These are phyloP conservation scores for Empis stercorea DNA, from an alignment of 2,888 invertebrate species.

Conservation along the genomic window DNA sequence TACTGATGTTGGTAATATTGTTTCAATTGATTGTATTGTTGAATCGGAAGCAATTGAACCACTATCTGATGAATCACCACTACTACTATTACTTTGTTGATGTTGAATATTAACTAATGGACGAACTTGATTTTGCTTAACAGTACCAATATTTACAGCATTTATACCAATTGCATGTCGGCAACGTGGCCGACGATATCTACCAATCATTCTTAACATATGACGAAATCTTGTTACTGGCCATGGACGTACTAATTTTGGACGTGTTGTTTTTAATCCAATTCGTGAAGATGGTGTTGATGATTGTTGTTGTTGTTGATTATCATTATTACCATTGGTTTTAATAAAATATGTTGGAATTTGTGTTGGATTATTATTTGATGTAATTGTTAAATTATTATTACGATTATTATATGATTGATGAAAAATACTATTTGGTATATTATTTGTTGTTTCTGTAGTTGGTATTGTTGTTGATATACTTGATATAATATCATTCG, in stretches of 20 bases:
- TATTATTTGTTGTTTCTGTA: slow-evolving; percentile 10
- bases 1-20: slow-evolving; percentile 30
- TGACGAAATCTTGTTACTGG: slow-evolving; percentile 26
- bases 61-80: too few species aligned
- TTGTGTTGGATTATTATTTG: slow-evolving; percentile 23
- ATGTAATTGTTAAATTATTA: slow-evolving; percentile 8
- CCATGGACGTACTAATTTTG: slow-evolving; percentile 23
- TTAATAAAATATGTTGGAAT: slow-evolving; percentile 19
- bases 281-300: neutral
- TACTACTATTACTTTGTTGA: neutral
- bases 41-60: neutral
- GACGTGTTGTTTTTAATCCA: slow-evolving; percentile 10
- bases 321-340: slow-evolving; percentile 12
- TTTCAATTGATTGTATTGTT: slow-evolving; percentile 19
- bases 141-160: slow-evolving; percentile 4
- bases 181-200: slow-evolving; percentile 32
- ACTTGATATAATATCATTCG: slow-evolving; percentile 37
- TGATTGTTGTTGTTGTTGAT: slow-evolving; percentile 9
- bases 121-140: slow-evolving; percentile 36
- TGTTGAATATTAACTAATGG: slow-evolving; percentile 24
- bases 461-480: slow-evolving; percentile 18
- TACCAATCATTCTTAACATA: slow-evolving; percentile 32
- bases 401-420: slow-evolving; percentile 5
- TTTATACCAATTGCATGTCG: slow-evolving; percentile 16
- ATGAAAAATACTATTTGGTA: slow-evolving; percentile 8